Conservation (phyloP, 2,797 vertebrate genomes). For the Furcifer pardalis region DNA sequence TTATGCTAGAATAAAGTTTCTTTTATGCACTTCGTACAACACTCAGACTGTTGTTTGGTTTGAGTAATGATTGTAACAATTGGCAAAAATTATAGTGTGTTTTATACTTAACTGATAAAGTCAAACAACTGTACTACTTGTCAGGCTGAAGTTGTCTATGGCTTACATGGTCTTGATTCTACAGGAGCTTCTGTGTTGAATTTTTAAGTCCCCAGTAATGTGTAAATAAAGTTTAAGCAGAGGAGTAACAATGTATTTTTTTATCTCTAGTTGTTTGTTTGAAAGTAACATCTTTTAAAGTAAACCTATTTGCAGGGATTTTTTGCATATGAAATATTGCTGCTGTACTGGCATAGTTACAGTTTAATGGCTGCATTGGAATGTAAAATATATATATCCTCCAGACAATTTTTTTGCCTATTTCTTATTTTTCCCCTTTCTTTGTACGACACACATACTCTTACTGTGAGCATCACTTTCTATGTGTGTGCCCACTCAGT, state of each 20-base stretch:
- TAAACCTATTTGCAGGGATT: conserved; percentile 65
- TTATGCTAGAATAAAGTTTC: conserved; percentile 74
- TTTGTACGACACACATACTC: conserved; percentile 9
- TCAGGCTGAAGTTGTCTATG: conserved; percentile 75
- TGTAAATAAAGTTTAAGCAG: conserved; percentile 84
- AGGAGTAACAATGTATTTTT: conserved; percentile 84
- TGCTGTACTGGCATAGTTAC: conserved; percentile 58
- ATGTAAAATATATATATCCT: conserved; percentile 51
- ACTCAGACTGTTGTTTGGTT: conserved; percentile 79
- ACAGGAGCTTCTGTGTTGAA: conserved; percentile 76
- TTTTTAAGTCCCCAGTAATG: conserved; percentile 73
- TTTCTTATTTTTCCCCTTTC: conserved; percentile 36
- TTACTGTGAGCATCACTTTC: conserved; percentile 1
- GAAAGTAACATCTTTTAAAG: conserved; percentile 66
- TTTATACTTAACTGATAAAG: conserved; percentile 78
- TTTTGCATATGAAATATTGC: conserved; percentile 61
- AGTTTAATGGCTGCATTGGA: conserved; percentile 53
- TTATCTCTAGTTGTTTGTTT: conserved; percentile 78
- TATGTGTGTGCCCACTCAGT: not conserved
- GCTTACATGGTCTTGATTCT: conserved; percentile 69
- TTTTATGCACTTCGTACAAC: conserved; percentile 85
- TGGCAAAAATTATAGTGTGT: conserved; percentile 75
- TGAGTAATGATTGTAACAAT: conserved; percentile 78
- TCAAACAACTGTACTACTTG: conserved; percentile 81
- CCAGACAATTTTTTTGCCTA: conserved; percentile 21